Evolutionary conservation across 23 tunicate species (phyloP).

Genomic region (Botrylloides violaceus): DNA sequence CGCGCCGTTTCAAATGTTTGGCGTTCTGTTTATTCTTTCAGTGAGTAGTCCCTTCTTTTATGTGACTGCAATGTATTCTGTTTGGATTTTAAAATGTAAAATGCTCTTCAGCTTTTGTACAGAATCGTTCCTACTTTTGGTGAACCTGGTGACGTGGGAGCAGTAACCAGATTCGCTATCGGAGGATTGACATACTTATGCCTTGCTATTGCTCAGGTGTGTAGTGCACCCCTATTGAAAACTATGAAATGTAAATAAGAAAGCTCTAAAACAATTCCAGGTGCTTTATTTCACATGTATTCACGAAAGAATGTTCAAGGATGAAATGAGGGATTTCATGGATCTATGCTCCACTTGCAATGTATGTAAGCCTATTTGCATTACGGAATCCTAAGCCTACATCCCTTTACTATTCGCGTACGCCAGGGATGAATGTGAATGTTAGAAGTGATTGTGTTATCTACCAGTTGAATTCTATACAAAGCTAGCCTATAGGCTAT

Average conservation of each 20-base stretch:
- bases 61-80: no score
- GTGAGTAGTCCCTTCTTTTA: constrained; percentile 27
- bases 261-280: constrained; percentile 12
- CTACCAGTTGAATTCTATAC: no score
- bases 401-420: no score
- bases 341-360: constrained; percentile 88
- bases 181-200: constrained; percentile 28
- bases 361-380: no score
- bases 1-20: constrained; percentile 46
- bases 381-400: no score
- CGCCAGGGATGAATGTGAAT: no score
- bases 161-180: constrained; percentile 35
- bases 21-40: constrained; percentile 60
- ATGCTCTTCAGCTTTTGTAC: neutral
- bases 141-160: neutral
- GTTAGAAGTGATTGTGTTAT: no score
- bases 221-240: no score
- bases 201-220: constrained; percentile 40
- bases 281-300: constrained; percentile 46
- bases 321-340: constrained; percentile 69
- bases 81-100: no score
- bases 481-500: no score
- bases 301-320: constrained; percentile 71
- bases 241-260: no score
- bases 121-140: neutral